Conservation (phyloP, 2,888 invertebrate genomes). For the Crioceris asparagi region DNA sequence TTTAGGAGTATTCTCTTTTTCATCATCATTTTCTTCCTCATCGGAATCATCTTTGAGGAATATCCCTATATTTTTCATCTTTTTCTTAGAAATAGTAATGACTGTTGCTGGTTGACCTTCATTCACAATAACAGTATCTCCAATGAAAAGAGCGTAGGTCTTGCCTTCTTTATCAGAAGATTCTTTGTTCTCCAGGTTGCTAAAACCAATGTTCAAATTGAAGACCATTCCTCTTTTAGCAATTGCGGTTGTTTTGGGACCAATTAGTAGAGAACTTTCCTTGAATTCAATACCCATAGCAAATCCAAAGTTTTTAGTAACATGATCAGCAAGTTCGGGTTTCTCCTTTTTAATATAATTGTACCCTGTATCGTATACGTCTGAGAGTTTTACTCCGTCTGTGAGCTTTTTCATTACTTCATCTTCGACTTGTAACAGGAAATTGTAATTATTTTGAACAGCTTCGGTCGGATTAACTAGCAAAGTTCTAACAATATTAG, state of each 20-base stretch:
- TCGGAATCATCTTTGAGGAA: slow-evolving; percentile 86
- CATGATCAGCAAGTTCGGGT: slow-evolving; percentile 72
- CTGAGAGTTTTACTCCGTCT: slow-evolving; percentile 70
- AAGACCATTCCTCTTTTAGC: slow-evolving; percentile 94
- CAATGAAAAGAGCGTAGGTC: slow-evolving; percentile 86
- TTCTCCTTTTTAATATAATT: slow-evolving; percentile 77
- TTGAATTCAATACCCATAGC: slow-evolving; percentile 98
- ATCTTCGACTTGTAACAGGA: slow-evolving; percentile 80
- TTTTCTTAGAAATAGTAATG: slow-evolving; percentile 88
- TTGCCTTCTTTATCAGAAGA: slow-evolving; percentile 80
- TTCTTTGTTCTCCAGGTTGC: slow-evolving; percentile 71
- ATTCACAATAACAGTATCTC: slow-evolving; percentile 93
- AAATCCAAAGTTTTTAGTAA: slow-evolving; percentile 94
- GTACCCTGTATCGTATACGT: slow-evolving; percentile 78
- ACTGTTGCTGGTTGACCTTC: slow-evolving; percentile 74
- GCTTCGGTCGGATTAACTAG: slow-evolving; percentile 84
- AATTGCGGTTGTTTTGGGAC: slow-evolving; percentile 71
- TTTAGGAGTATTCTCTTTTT: slow-evolving; percentile 59
- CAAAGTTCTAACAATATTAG: slow-evolving; percentile 92
- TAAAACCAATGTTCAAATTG: slow-evolving; percentile 87
- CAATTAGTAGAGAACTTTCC: slow-evolving; percentile 86
- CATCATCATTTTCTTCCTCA: slow-evolving; percentile 67
- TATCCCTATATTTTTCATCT: slow-evolving; percentile 89
- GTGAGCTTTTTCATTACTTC: slow-evolving; percentile 77
- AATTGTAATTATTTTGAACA: slow-evolving; percentile 82